Evolutionary conservation across 2,888 invertebrate species (phyloP), one percentile per base, ranked within the genome.

Genomic region (Drosophila monieri): DNA sequence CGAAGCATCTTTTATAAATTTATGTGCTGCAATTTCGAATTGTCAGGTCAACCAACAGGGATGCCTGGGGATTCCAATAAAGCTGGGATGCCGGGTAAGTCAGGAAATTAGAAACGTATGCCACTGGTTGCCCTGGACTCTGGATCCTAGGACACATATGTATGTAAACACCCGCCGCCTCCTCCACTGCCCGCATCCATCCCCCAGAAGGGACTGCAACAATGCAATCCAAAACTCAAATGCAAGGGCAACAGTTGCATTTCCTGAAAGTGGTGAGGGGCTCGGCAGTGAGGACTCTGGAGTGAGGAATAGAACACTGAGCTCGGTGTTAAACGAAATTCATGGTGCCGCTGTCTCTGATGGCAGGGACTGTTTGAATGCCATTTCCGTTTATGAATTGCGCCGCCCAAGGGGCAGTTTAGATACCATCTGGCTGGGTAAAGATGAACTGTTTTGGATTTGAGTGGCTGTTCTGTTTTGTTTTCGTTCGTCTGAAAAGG

Each of bases 71-170:
- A n/a, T 10, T 18, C 44, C 5, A 27, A 57, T 32, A 27, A 53
- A 35, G 47, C 10, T 25, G 23, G 23, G 25, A 35, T 18, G 27
- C 57, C 39, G 39, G 39, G 39, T 41, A 41, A 23, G 71, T 48
- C 80, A 80, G 81, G 81, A 81, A 81, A 81, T 81, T 81, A 88
- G 81, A 81, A 88, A 85, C 79, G 73, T 67, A 73, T 73, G 74
- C 74, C 78, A 80, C 73, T 75, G 67, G 87, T 78, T 69, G 83
- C 44, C 43, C 37, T 51, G 51, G 37, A 47, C 44, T 37, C 37
- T 51, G 46, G 37, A 47, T 59, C 57, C 47, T 48, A 10, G 14
- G 15, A 12, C 43, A 12, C 18, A 43, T 43, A 21, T 21, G 43
- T 18, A 21, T 21, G 12, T 18, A 21, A 10, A 9, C 41, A 9